These are phyloP conservation scores for Acrocyrtus sp. DNA, from an alignment of 2,888 invertebrate genomes.

Conservation along the genomic window DNA sequence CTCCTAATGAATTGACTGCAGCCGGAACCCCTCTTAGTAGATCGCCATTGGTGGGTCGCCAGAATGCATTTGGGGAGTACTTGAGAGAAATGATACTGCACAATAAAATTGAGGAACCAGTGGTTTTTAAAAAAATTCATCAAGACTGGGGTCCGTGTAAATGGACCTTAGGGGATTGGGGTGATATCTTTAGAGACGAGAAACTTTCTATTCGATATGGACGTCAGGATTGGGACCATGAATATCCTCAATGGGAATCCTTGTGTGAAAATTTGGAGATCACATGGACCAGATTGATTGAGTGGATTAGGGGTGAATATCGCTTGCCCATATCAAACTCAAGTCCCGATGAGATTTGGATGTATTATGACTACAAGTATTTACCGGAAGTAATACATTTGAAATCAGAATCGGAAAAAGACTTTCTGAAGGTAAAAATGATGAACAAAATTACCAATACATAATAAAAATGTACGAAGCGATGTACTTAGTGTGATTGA, in stretches of 20 bases:
- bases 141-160: conserved; percentile 71
- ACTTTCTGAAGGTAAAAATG: conserved; percentile 74
- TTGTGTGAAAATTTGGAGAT: conserved; percentile 72
- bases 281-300: conserved; percentile 75
- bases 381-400: conserved; percentile 72
- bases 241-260: conserved; percentile 83
- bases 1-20: neutral
- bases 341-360: conserved; percentile 71
- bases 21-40: neutral
- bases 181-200: conserved; percentile 70
- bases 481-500: no score
- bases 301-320: conserved; percentile 64
- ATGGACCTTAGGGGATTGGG: conserved; percentile 74
- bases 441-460: no score
- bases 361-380: conserved; percentile 88
- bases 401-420: conserved; percentile 67
- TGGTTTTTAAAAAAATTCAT: conserved; percentile 64
- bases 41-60: no score
- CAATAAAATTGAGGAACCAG: conserved; percentile 52
- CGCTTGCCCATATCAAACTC: conserved; percentile 44
- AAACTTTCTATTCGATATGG: conserved; percentile 72
- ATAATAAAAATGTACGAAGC: no score
- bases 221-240: conserved; percentile 64
- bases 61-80: conserved; percentile 26
- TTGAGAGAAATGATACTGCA: conserved; percentile 45